phyloP scores from a whole-genome alignment of 2,888 invertebrate genomes.

The Temnothorax rugatulus region DNA sequence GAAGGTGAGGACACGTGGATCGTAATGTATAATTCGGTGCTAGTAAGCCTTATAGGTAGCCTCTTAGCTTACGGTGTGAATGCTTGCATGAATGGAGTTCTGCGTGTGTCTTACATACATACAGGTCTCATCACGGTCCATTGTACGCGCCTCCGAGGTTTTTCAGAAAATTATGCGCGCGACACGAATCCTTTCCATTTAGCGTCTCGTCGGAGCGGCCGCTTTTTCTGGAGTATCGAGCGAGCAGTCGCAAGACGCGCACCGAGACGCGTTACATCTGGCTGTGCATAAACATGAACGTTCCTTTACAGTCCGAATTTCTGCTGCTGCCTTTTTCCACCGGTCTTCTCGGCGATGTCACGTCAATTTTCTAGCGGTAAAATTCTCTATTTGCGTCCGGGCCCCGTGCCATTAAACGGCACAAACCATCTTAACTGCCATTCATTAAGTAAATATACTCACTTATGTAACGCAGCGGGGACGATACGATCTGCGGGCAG shows the following conservation, averaged over 20 bases:
- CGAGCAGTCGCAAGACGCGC: conserved; percentile 36
- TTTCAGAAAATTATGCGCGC: conserved; percentile 19
- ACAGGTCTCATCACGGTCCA: conserved; percentile 33
- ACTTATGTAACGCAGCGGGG: conserved; percentile 39
- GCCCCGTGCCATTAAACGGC: conserved; percentile 26
- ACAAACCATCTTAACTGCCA: conserved; percentile 24
- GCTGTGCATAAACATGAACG: conserved; percentile 36
- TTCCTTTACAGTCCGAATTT: conserved; percentile 47
- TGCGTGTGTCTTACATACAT: conserved; percentile 69
- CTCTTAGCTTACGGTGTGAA: conserved; percentile 79
- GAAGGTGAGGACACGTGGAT: conserved; percentile 91
- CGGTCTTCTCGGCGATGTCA: conserved; percentile 39
- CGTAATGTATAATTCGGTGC: conserved; percentile 87
- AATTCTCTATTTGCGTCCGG: conserved; percentile 45
- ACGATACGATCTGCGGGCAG: conserved; percentile 18
- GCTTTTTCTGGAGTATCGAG: conserved; percentile 39
- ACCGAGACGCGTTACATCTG: conserved; percentile 43
- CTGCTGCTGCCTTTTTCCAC: conserved; percentile 48
- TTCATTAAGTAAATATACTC: conserved; percentile 49
- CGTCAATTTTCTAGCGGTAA: conserved; percentile 35
- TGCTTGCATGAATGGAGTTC: conserved; percentile 79
- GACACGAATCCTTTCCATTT: conserved; percentile 10
- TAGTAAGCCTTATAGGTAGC: conserved; percentile 75
- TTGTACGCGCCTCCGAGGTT: conserved; percentile 21
- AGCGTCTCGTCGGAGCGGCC: conserved; percentile 36